These are phyloP conservation scores for Geotrypetes seraphini DNA, from an alignment of 2,797 vertebrate genomes.

Conservation along the genomic window DNA sequence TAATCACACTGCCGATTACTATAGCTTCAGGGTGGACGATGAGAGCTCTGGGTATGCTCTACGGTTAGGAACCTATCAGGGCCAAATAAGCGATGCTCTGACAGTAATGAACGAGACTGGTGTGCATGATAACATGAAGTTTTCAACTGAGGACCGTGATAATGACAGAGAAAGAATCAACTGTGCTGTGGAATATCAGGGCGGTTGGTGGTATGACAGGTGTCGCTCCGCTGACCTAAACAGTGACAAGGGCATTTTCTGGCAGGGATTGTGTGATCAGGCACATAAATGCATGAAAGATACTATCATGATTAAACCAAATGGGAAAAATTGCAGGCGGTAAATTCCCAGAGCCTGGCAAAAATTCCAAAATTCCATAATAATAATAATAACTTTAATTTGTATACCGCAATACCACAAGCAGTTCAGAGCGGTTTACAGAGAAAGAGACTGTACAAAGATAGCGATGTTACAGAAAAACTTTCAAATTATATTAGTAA, in stretches of 20 bases:
- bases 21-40: constrained; percentile 2
- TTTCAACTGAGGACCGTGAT: constrained; percentile 10
- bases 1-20: neutral
- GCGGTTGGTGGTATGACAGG: constrained; percentile 17
- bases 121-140: neutral
- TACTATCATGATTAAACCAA: constrained; percentile 10
- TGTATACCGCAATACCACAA: no score
- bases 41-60: neutral
- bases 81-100: neutral
- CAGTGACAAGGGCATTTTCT: constrained; percentile 8
- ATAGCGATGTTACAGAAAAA: no score
- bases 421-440: no score
- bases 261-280: constrained; percentile 7
- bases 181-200: neutral
- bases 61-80: neutral
- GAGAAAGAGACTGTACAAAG: no score
- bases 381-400: no score
- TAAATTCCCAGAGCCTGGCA: neutral
- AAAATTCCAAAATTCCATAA: no score
- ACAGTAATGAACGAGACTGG: neutral
- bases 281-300: neutral
- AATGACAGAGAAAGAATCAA: neutral
- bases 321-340: constrained; percentile 1
- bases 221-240: constrained; percentile 4
- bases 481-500: no score